Conservation (phyloP, 1,140 invertebrate genomes). For the Rhysida immarginata region DNA sequence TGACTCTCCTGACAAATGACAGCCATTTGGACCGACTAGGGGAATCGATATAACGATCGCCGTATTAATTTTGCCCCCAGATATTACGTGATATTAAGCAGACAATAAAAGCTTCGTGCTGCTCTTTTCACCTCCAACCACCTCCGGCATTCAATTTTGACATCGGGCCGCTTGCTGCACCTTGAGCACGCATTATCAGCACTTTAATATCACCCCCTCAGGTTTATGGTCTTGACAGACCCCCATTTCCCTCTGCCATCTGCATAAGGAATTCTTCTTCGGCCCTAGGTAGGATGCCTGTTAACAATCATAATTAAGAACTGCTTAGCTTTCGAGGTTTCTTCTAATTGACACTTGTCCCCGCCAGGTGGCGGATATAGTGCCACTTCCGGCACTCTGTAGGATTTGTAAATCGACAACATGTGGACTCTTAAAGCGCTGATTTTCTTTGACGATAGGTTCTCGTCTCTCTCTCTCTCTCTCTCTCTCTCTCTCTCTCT, state of each 20-base stretch:
- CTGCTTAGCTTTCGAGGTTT: too few relatives aligned
- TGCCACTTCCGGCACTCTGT: too few relatives aligned
- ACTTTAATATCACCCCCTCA: background rate
- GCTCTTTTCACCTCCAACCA: constrained; percentile 3
- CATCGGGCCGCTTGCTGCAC: background rate
- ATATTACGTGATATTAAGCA: constrained; percentile 5
- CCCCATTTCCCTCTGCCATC: background rate
- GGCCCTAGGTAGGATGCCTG: too few relatives aligned
- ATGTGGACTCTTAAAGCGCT: too few relatives aligned
- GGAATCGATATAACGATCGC: constrained; percentile 4
- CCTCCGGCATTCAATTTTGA: constrained; percentile 4
- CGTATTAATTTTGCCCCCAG: constrained; percentile 4
- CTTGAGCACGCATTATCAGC: constrained; percentile 4
- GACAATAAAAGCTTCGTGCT: constrained; percentile 1
- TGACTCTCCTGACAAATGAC: background rate
- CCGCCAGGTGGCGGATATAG: too few relatives aligned
- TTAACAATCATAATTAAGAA: too few relatives aligned
- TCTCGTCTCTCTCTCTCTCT: too few relatives aligned
- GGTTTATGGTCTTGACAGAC: background rate
- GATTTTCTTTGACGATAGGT: too few relatives aligned
- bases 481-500: too few relatives aligned
- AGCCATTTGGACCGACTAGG: background rate
- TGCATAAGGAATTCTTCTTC: background rate
- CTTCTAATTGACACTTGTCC: too few relatives aligned
- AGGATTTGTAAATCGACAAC: too few relatives aligned